A percentile compares a stretch with the other conserved stretches of the same genome.
phyloP scores from a whole-genome alignment of 2,113 vertebrate species.

The Willisornis vidua region DNA sequence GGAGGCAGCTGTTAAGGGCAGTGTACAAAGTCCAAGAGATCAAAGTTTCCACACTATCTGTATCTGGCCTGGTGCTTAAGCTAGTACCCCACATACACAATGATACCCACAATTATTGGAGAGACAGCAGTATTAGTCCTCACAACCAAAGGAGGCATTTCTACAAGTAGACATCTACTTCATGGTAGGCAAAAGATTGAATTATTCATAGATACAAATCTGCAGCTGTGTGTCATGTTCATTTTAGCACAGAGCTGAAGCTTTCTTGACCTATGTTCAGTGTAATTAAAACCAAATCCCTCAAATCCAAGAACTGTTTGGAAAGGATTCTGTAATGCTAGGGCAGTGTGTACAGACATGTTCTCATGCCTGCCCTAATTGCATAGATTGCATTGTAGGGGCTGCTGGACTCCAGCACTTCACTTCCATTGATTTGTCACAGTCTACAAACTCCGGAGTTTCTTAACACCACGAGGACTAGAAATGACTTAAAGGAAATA shows the following conservation, averaged over 20 bases:
- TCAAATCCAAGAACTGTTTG: background rate
- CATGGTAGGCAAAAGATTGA: background rate
- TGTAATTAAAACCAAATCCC: background rate
- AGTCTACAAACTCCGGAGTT: background rate
- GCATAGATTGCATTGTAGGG: background rate
- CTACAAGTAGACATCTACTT: background rate
- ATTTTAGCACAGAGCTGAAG: background rate
- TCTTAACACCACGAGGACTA: background rate
- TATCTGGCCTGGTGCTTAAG: background rate
- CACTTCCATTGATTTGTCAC: background rate
- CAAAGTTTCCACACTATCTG: background rate
- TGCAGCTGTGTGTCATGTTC: background rate
- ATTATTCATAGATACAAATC: background rate
- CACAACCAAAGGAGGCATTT: background rate
- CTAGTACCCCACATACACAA: background rate
- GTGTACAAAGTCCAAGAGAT: background rate
- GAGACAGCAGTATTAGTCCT: background rate
- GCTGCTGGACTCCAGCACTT: background rate
- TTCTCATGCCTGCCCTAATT: background rate
- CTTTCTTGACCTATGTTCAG: conserved; percentile 24
- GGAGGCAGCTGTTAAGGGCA: background rate
- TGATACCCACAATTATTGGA: background rate
- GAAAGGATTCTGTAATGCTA: background rate
- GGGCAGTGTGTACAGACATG: background rate
- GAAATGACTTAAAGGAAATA: background rate